These are phyloP conservation scores for Dioctria rufipes DNA, from an alignment of 2,888 invertebrate species.

Conservation along the genomic window DNA sequence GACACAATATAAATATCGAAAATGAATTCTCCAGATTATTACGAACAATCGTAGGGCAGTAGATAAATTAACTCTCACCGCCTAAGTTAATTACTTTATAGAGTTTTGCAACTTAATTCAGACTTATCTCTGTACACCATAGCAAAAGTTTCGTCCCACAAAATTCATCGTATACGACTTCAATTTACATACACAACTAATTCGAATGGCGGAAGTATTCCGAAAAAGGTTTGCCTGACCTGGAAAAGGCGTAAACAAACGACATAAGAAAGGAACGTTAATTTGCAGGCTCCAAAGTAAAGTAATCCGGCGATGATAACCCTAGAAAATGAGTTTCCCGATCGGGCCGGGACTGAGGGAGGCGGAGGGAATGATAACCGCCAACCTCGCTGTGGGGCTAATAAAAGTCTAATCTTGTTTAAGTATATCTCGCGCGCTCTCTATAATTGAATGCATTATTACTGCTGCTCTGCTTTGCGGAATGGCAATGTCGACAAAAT, in stretches of 20 bases:
- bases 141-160: constrained; percentile 45
- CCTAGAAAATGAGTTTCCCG: constrained; percentile 13
- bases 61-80: constrained; percentile 13
- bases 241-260: constrained; percentile 49
- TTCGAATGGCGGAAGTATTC: constrained; percentile 3
- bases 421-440: constrained; percentile 27
- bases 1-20: neutral
- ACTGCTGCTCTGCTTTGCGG: constrained; percentile 13
- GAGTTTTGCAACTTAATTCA: constrained; percentile 51
- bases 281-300: constrained; percentile 13
- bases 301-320: constrained; percentile 45
- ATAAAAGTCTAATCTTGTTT: constrained; percentile 46
- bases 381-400: constrained; percentile 44
- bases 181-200: constrained; percentile 57
- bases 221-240: constrained; percentile 41
- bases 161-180: constrained; percentile 54
- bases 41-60: constrained; percentile 1
- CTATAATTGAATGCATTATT: constrained; percentile 53
- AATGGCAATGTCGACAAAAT: neutral
- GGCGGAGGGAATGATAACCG: constrained; percentile 44
- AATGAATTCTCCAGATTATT: neutral
- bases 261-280: constrained; percentile 42
- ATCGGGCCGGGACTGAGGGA: neutral
- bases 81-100: constrained; percentile 38
- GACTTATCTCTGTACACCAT: constrained; percentile 49